Conservation (phyloP, 2,888 invertebrate species). For the Anaspis maculata region DNA sequence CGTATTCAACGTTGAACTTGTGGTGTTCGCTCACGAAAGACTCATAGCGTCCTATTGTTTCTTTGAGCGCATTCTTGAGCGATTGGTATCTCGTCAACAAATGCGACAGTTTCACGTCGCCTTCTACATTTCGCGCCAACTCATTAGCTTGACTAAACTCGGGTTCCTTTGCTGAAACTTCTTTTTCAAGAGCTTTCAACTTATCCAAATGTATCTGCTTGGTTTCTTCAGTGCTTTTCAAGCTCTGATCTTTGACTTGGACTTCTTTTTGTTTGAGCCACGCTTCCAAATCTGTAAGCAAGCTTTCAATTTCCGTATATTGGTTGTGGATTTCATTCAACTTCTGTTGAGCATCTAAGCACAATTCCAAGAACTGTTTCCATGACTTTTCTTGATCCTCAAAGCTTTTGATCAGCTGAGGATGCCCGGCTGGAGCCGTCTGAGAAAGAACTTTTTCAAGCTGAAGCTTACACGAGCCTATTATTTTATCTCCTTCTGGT, state of each 20-base stretch:
- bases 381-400: conserved; percentile 67
- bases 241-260: conserved; percentile 79
- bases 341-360: conserved; percentile 62
- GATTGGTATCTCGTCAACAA: conserved; percentile 75
- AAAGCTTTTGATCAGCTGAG: conserved; percentile 61
- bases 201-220: conserved; percentile 74
- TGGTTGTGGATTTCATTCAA: conserved; percentile 67
- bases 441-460: conserved; percentile 65
- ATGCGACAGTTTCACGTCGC: conserved; percentile 71
- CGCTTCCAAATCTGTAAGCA: conserved; percentile 66
- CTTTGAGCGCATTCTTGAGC: conserved; percentile 71
- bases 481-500: conserved; percentile 62
- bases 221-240: conserved; percentile 76
- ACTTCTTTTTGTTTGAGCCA: conserved; percentile 84
- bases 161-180: conserved; percentile 57
- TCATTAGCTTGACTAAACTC: conserved; percentile 62
- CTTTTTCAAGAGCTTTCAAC: conserved; percentile 61
- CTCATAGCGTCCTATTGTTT: conserved; percentile 74
- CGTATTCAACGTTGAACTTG: conserved; percentile 66
- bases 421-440: conserved; percentile 71
- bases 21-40: conserved; percentile 80
- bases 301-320: conserved; percentile 73
- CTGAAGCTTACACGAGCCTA: conserved; percentile 61
- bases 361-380: conserved; percentile 65
- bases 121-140: conserved; percentile 62